Evolutionary conservation across 2,797 vertebrate genomes (phyloP).

Genomic region (Sebastes hopkinsi): DNA sequence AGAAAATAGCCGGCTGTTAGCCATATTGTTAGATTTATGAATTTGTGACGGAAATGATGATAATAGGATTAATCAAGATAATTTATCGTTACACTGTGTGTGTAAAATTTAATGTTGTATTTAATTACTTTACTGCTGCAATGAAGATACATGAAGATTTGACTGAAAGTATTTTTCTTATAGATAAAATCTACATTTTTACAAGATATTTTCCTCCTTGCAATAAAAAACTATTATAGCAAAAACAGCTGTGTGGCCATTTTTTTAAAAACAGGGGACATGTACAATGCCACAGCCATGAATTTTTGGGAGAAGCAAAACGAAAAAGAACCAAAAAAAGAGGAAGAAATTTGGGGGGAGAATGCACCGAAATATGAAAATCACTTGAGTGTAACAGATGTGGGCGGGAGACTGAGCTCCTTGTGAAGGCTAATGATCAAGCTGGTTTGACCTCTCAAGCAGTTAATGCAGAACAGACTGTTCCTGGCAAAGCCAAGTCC

Average conservation of each 20-base stretch:
- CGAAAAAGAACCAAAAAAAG: background rate
- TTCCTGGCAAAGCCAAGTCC: slow-evolving; percentile 49
- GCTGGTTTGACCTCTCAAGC: slow-evolving; percentile 69
- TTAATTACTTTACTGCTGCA: background rate
- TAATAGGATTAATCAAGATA: slow-evolving; percentile 36
- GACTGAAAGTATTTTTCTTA: background rate
- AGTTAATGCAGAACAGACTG: slow-evolving; percentile 74
- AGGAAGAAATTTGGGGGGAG: background rate
- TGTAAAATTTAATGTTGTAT: background rate
- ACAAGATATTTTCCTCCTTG: background rate
- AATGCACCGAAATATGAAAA: slow-evolving; percentile 8
- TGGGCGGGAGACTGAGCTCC: slow-evolving; percentile 31
- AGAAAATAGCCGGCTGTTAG: slow-evolving; percentile 50
- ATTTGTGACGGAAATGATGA: slow-evolving; percentile 38
- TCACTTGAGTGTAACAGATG: slow-evolving; percentile 22
- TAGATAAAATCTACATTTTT: background rate
- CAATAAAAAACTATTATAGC: background rate
- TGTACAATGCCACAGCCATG: background rate
- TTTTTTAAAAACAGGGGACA: background rate
- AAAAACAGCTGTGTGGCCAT: background rate
- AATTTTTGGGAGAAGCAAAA: background rate
- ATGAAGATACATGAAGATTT: background rate
- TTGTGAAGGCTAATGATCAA: slow-evolving; percentile 70
- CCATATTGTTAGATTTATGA: slow-evolving; percentile 54
- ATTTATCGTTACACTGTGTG: slow-evolving; percentile 31